These are phyloP conservation scores for Lasius platythorax DNA, from an alignment of 2,888 invertebrate genomes.

Conservation along the genomic window DNA sequence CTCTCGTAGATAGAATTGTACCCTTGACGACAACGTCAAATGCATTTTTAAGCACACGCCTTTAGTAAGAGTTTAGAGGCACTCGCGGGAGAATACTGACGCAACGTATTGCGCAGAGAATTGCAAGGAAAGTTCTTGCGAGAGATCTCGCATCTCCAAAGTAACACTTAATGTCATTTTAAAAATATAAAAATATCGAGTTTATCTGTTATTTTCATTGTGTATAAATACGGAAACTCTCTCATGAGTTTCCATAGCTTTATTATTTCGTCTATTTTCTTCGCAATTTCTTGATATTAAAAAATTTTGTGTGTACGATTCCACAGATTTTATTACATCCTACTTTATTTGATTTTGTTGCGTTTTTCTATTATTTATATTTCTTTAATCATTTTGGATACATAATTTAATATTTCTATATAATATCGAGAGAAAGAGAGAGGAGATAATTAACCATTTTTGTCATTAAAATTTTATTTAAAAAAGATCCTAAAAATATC, in stretches of 20 bases:
- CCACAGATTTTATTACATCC: neutral
- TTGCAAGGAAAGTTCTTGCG: neutral
- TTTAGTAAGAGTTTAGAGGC: slow-evolving; percentile 43
- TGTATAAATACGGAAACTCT: neutral
- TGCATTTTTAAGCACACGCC: slow-evolving; percentile 45
- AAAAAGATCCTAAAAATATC: slow-evolving; percentile 16
- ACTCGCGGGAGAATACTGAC: slow-evolving; percentile 1
- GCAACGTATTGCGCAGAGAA: slow-evolving; percentile 6
- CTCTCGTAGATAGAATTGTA: slow-evolving; percentile 21
- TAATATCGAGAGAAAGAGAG: neutral
- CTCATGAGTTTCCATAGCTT: neutral
- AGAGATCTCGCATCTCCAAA: neutral
- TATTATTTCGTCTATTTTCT: neutral
- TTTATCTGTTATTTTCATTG: neutral
- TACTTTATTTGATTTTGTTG: neutral
- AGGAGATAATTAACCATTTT: neutral
- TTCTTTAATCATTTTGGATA: neutral
- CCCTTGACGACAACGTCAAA: slow-evolving; percentile 27
- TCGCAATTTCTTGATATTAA: neutral
- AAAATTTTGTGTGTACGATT: neutral
- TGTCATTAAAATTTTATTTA: neutral
- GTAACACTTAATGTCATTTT: neutral
- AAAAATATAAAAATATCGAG: slow-evolving; percentile 7
- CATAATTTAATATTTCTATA: neutral
- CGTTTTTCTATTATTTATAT: too few species aligned